Base-by-base conservation (phyloP, 2,888 invertebrate genomes). In the Physocephala rufipes region DNA sequence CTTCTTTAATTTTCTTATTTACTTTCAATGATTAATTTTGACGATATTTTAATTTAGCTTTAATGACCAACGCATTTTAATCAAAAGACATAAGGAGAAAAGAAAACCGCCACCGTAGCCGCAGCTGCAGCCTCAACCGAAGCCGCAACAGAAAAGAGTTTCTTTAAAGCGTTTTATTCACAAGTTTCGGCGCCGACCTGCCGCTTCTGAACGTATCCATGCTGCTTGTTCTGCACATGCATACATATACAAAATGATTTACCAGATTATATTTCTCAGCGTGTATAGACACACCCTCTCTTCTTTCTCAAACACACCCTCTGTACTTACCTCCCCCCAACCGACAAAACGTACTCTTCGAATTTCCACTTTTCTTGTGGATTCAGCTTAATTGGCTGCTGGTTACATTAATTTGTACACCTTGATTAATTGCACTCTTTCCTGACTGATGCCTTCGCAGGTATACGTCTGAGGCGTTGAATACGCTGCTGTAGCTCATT, bases 371-470 rank as follows among this genome's bases (percentile, higher is more conserved):
- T 26, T 59, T n/a, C 59, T 24, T 64, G n/a, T 67, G 67, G 26
- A 59, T 30, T 16, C 16, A 49, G 68, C 79, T 80, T 83, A 83
- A 84, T 84, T 84, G 82, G 80, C 82, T 80, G 75, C 80, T 80
- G 79, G 83, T 82, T 79, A 79, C 81, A 82, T 82, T 81, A 80
- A 83, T 83, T 81, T 81, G 80, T 81, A 81, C 82, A 78, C 77
- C 79, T 82, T 80, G 78, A 81, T 80, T 81, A 81, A 81, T 81
- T 80, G 75, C 78, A 67, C 36, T 53, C 47, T 71, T 64, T 51
- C 64, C 64, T 64, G 71, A 66, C 51, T 15, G 51, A 70, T 67
- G 45, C 53, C 36, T 64, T 58, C 43, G 55, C 58, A 2, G 65
- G 65, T 28, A 30, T 58, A 61, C 65, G 43, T 70, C 64, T 19